A percentile compares a stretch with the other conserved stretches of the same genome.
These are phyloP conservation scores for Symphodus melops DNA, from an alignment of 2,113 vertebrate genomes.

Conservation along the genomic window DNA sequence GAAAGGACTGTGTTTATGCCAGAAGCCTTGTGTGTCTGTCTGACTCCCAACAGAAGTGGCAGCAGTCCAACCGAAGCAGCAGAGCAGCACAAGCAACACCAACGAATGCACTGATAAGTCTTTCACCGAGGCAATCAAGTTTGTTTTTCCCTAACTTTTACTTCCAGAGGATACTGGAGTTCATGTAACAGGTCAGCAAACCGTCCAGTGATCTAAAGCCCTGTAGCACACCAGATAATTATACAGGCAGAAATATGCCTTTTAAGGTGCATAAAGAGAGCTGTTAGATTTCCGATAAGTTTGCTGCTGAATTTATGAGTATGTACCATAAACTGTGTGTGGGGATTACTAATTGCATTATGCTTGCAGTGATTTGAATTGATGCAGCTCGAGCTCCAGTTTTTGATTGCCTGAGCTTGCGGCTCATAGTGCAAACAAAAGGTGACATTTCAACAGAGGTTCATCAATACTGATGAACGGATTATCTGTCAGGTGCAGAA, in stretches of 20 bases:
- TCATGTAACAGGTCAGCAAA: conserved; percentile 68
- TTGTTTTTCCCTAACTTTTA: conserved; percentile 7
- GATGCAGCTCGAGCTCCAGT: background rate
- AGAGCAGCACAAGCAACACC: conserved; percentile 53
- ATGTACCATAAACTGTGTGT: background rate
- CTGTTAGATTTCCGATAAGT: conserved; percentile 1
- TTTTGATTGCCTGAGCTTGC: background rate
- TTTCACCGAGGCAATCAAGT: conserved; percentile 48
- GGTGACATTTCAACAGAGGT: background rate
- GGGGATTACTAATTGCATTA: background rate
- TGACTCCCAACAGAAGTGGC: conserved; percentile 34
- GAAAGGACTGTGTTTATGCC: conserved; percentile 9
- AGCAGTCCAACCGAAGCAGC: conserved; percentile 45
- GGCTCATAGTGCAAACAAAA: background rate
- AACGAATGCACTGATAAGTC: conserved; percentile 68
- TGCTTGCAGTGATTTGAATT: background rate
- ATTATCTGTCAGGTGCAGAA: conserved; percentile 8
- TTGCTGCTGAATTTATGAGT: background rate
- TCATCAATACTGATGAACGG: conserved; percentile 11
- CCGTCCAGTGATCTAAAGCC: conserved; percentile 13
- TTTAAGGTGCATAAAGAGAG: conserved; percentile 20
- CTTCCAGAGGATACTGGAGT: conserved; percentile 51
- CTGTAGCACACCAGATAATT: conserved; percentile 59
- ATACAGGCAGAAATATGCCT: conserved; percentile 40
- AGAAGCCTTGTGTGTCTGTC: conserved; percentile 33